Evolutionary conservation across 2,113 vertebrate genomes (phyloP).

Genomic region (Peromyscus californicus): DNA sequence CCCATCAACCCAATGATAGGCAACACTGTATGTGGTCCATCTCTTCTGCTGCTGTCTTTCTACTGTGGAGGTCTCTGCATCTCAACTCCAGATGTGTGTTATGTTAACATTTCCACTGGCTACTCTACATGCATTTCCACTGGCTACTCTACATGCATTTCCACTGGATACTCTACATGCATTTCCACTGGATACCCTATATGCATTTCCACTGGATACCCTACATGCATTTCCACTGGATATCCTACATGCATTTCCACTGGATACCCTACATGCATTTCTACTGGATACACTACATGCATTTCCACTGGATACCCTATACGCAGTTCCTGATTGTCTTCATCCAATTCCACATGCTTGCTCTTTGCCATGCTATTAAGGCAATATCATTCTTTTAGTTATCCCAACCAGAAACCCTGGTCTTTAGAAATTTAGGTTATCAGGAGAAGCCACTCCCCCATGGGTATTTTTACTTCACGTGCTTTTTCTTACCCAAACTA

Average conservation of each 20-base stretch:
- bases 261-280: too few relatives aligned
- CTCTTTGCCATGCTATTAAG: background rate
- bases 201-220: background rate
- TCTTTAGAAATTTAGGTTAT: background rate
- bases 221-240: background rate
- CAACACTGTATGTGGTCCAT: fast-evolving
- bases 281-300: too few relatives aligned
- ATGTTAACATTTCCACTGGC: background rate
- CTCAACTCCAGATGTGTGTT: background rate
- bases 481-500: background rate
- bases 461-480: background rate
- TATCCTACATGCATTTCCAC: too few relatives aligned
- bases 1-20: too few relatives aligned
- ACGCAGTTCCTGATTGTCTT: background rate
- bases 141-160: too few relatives aligned
- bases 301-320: background rate
- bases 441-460: background rate
- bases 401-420: background rate
- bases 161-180: background rate
- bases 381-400: background rate
- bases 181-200: background rate
- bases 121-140: too few relatives aligned
- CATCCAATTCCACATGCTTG: background rate
- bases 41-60: background rate
- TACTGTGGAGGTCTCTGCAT: background rate